A percentile compares a stretch with the other conserved stretches of the same genome.
Evolutionary conservation across 2,113 vertebrate species (phyloP).

Genomic region (Athene noctua): DNA sequence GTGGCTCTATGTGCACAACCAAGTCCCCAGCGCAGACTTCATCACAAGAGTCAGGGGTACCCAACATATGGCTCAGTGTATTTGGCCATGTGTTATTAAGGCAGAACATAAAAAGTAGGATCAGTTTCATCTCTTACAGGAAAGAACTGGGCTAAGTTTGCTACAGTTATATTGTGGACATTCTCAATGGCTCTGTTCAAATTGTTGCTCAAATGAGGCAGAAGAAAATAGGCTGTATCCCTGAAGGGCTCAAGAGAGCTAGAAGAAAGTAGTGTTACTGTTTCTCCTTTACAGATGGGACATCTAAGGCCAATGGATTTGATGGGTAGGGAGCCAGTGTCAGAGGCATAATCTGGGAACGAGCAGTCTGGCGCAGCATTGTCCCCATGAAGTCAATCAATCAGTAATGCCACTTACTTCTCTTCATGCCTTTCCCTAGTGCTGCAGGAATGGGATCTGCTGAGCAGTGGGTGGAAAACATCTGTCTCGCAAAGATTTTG

Average conservation of each 20-base stretch:
- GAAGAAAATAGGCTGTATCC: neutral
- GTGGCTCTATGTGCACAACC: neutral
- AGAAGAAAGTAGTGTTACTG: neutral
- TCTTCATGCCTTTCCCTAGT: neutral
- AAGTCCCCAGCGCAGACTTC: neutral
- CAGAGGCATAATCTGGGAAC: neutral
- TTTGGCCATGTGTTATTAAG: neutral
- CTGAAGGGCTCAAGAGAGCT: neutral
- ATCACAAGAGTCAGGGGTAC: neutral
- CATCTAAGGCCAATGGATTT: neutral
- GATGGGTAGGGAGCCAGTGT: neutral
- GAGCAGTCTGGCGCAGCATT: neutral
- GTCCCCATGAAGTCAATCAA: neutral
- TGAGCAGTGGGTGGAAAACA: conserved; percentile 35
- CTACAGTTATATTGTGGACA: neutral
- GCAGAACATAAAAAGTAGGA: neutral
- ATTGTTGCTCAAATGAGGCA: neutral
- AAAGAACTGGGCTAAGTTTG: neutral
- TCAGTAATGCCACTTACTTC: neutral
- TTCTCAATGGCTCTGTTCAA: neutral
- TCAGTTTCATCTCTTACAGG: neutral
- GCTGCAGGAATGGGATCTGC: neutral
- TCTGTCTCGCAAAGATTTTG: conserved; percentile 1
- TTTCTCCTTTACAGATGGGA: neutral
- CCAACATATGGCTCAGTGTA: neutral